These are phyloP conservation scores for Dryobota labecula DNA, from an alignment of 2,888 invertebrate genomes.

Conservation along the genomic window DNA sequence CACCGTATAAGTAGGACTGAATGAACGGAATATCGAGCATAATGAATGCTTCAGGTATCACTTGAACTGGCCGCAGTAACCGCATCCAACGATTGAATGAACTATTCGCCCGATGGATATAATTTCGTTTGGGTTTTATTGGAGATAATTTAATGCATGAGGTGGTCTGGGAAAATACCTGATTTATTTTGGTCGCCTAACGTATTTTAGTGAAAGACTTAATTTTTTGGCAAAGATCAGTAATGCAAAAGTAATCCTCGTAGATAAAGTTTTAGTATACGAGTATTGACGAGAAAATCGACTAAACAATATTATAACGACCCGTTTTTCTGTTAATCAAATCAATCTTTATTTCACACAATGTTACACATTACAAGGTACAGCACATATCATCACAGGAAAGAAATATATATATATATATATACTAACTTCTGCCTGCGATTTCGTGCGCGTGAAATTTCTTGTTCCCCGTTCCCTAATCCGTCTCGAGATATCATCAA, in stretches of 20 bases:
- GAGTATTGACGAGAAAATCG: not conserved
- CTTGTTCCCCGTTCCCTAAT: no score
- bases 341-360: no score
- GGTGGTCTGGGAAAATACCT: not conserved
- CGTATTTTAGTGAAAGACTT: not conserved
- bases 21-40: slow-evolving; percentile 43
- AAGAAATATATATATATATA: no score
- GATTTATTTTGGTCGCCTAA: not conserved
- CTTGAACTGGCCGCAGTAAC: slow-evolving; percentile 45
- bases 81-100: slow-evolving; percentile 48
- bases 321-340: not conserved
- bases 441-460: no score
- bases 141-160: slow-evolving; percentile 37
- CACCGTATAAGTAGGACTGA: slow-evolving; percentile 25
- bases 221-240: not conserved
- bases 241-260: not conserved
- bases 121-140: slow-evolving; percentile 37
- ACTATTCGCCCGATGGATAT: slow-evolving; percentile 25
- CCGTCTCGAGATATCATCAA: no score
- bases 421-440: no score
- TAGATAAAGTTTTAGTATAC: not conserved
- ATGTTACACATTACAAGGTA: no score
- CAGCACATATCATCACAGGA: no score
- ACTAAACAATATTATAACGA: not conserved
- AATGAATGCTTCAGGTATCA: slow-evolving; percentile 55